phyloP scores from a whole-genome alignment of 2,888 invertebrate genomes.

The Zootermopsis nevadensis region DNA sequence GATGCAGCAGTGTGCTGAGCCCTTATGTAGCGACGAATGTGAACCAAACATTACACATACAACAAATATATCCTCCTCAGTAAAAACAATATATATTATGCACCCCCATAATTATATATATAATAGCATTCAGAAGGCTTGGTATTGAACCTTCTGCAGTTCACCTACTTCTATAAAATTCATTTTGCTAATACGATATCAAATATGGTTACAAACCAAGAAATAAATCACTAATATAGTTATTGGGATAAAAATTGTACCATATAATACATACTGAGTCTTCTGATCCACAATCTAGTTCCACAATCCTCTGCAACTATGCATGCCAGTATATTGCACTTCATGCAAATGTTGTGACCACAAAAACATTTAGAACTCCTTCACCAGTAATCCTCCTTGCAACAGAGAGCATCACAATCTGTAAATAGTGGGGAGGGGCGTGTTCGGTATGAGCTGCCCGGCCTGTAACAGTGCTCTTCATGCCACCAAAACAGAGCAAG shows the following conservation, averaged over 20 bases:
- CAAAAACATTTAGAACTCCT: constrained; percentile 4
- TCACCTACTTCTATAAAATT: background rate
- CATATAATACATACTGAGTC: background rate
- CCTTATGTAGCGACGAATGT: background rate
- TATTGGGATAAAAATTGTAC: background rate
- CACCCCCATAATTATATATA: constrained; percentile 3
- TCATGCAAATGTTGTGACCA: background rate
- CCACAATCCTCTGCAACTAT: background rate
- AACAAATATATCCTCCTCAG: background rate
- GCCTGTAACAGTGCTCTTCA: background rate
- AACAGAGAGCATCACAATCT: constrained; percentile 14
- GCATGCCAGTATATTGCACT: background rate
- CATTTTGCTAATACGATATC: background rate
- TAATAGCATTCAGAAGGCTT: background rate
- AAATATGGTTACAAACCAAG: background rate
- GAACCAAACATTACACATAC: constrained; percentile 10
- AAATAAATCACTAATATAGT: background rate
- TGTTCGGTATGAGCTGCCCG: background rate
- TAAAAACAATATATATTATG: constrained; percentile 3
- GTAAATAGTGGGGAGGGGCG: background rate
- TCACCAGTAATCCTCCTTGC: constrained; percentile 15
- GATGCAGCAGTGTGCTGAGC: background rate
- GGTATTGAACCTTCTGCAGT: background rate
- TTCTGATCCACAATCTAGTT: background rate
- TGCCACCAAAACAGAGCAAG: background rate